Percentiles rank a stretch among this genome's conserved stretches.
phyloP scores from a whole-genome alignment of 2,113 vertebrate species.

The Aepyceros melampus region DNA sequence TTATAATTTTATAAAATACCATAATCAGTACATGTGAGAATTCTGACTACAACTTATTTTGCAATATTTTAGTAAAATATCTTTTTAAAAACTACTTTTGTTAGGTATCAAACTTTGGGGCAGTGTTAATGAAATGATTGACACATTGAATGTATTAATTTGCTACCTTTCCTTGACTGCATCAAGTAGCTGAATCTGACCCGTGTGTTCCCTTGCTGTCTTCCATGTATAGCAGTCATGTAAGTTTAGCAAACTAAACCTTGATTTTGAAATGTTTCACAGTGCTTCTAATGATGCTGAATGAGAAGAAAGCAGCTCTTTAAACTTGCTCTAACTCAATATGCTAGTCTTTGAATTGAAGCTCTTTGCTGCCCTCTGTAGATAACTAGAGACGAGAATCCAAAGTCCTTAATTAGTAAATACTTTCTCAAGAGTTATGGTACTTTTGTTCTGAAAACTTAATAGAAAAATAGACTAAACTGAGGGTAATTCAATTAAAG shows the following conservation, averaged over 20 bases:
- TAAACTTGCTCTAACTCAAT: background rate
- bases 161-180: slow-evolving; percentile 23
- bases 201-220: background rate
- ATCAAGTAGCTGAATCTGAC: slow-evolving; percentile 53
- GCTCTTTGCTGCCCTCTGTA: slow-evolving; percentile 84
- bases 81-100: background rate
- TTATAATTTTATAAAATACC: background rate
- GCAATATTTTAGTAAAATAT: background rate
- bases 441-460: background rate
- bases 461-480: background rate
- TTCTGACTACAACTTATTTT: background rate
- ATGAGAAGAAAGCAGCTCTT: background rate
- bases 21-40: background rate
- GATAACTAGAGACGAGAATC: background rate
- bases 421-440: background rate
- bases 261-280: slow-evolving; percentile 33
- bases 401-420: background rate
- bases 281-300: background rate
- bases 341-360: slow-evolving; percentile 47
- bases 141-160: background rate
- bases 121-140: background rate
- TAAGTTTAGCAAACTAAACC: slow-evolving; percentile 32
- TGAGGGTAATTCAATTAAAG: background rate
- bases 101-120: background rate
- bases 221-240: background rate